Percentiles rank a stretch among this genome's conserved stretches.
Evolutionary conservation across 2,113 vertebrate species (phyloP).

Genomic region (Xyliphius kryptos): DNA sequence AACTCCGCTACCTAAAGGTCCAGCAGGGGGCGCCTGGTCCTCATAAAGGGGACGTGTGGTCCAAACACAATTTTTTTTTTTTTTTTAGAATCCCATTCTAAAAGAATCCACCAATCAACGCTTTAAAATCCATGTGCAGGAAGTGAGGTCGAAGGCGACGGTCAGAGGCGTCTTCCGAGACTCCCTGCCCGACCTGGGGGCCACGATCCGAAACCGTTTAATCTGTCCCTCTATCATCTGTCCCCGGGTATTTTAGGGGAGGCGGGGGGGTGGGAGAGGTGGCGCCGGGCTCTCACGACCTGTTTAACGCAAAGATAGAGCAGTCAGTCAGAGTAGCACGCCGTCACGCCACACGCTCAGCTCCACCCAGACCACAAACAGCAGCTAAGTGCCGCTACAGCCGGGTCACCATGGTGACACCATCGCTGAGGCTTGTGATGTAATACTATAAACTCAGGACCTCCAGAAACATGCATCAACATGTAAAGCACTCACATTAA

Average conservation of each 20-base stretch:
- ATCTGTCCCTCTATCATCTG: slow-evolving; percentile 64
- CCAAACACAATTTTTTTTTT: too few species aligned
- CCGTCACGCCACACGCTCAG: slow-evolving; percentile 54
- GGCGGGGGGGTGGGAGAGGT: slow-evolving; percentile 50
- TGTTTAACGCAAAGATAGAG: slow-evolving; percentile 78
- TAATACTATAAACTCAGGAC: too few species aligned
- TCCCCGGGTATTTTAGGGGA: slow-evolving; percentile 54
- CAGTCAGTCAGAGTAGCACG: slow-evolving; percentile 70
- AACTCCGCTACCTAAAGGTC: too few species aligned
- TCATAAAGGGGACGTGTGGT: background rate
- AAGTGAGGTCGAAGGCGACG: slow-evolving; percentile 41
- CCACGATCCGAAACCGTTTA: slow-evolving; percentile 53
- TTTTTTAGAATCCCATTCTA: too few species aligned
- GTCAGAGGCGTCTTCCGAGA: slow-evolving; percentile 40
- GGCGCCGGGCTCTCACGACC: slow-evolving; percentile 70
- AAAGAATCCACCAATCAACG: slow-evolving; percentile 41
- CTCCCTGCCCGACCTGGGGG: slow-evolving; percentile 51
- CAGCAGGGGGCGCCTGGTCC: too few species aligned
- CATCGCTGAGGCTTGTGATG: too few species aligned
- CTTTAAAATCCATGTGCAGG: slow-evolving; percentile 46
- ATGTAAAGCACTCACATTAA: too few species aligned
- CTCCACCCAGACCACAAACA: slow-evolving; percentile 7
- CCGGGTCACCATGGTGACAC: background rate
- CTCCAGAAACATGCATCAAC: too few species aligned
- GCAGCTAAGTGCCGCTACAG: too few species aligned